Base-by-base conservation (phyloP, 1,140 invertebrate genomes). In the Aphis gossypii region DNA sequence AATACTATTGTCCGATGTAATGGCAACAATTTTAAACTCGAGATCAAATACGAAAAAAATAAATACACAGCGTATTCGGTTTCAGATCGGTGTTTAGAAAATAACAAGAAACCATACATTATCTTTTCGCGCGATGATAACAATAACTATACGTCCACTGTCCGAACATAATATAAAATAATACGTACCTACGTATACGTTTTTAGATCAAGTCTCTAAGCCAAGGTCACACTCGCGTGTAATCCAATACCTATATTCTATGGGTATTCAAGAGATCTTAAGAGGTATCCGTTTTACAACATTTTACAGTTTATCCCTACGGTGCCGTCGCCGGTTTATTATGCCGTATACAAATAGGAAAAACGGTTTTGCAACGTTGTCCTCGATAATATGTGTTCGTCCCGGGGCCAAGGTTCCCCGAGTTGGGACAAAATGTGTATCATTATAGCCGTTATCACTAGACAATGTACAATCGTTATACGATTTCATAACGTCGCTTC, bases 401-500 rank as follows among this genome's bases (percentile, higher is more conserved):
- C 35, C 21, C 25, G 51, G 35, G 54, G 35, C 54, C 54, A 90
- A 60, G 88, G 54, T 38, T 35, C 3, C n/a, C 21, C n/a, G 48
- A 88, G 30, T 60, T 30, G 54, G 35, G 9, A 60, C 54, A 60
- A 90, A 90, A 90, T 60, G 88, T 56, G 88, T 90, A 90, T 90
- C 54, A 90, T 90, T 68, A 68, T 8, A 1, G 38, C 54, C n/a
- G 89, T 90, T 90, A 90, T 90, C 38, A 90, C 89, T 30, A 90
- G 38, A 60, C 88, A 60, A 90, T 90, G 46, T 56, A 90, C 54
- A 30, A 90, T 90, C 38, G 51, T 89, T 38, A 30, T 54, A 89
- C 23, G 38, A 41, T 90, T 44, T 44, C 21, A 25, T 44, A 68
- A 90, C 21, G 54, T 30, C 11, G 38, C 89, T 46, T 30, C 25